phyloP scores from a whole-genome alignment of 2,797 vertebrate genomes.

The Diplodus puntazzo region DNA sequence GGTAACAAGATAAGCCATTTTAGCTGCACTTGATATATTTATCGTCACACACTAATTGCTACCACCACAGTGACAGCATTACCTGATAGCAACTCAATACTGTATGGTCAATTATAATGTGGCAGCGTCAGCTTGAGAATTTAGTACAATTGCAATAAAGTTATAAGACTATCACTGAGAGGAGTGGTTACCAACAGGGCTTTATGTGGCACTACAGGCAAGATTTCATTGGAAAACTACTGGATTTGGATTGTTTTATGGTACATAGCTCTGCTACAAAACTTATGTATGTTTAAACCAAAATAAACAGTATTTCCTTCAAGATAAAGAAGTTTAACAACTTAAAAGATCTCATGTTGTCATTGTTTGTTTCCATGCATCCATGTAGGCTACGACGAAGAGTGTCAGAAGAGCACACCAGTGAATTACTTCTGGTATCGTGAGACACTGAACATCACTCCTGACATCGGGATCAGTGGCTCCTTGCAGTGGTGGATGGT shows the following conservation, averaged over 20 bases:
- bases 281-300: not conserved
- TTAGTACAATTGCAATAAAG: not conserved
- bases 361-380: not conserved
- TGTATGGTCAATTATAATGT: no score
- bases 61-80: not conserved
- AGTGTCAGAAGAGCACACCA: slow-evolving; percentile 88
- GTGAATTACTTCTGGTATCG: slow-evolving; percentile 96
- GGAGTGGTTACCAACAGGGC: not conserved
- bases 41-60: not conserved
- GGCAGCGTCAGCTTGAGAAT: not conserved
- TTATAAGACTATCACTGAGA: not conserved
- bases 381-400: slow-evolving; percentile 80
- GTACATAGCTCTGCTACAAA: not conserved
- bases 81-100: not conserved
- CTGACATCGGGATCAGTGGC: slow-evolving; percentile 80
- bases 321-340: not conserved
- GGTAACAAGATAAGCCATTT: slow-evolving; percentile 75
- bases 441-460: slow-evolving; percentile 89
- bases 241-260: slow-evolving; percentile 41
- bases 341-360: not conserved
- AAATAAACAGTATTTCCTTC: not conserved
- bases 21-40: not conserved
- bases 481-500: slow-evolving; percentile 89
- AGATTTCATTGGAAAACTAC: slow-evolving; percentile 1
- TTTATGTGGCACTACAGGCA: not conserved